Evolutionary conservation across 2,888 invertebrate species (phyloP), one percentile per base, ranked within the genome.

Genomic region (Calliphora vomitoria): DNA sequence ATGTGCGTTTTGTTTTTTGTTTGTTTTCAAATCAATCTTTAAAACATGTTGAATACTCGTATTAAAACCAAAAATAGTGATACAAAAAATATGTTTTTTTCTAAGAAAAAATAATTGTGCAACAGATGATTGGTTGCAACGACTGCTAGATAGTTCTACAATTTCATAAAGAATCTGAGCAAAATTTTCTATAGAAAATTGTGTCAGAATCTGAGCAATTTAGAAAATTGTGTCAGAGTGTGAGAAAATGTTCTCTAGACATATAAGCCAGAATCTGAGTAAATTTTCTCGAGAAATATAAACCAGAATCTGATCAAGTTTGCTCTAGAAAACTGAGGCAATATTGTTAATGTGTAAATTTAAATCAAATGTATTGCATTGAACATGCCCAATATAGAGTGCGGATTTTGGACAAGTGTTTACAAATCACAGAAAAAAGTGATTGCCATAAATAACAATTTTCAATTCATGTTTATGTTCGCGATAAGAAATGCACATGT

Each of bases 401-500:
- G 44, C n/a, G 15, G 25, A n/a, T 50, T 68, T 68, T 68, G 68
- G 44, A 81, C 79, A 79, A 86, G 74, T 82, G 82, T 66, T 78
- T 78, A 72, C 82, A 86, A 82, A 75, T 85, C 79, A 69, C 69
- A 75, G 78, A 68, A 71, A 69, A 86, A 86, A 53, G 53, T 60
- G 44, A 60, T 66, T 76, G 81, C 81, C 80, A 84, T 87, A 83
- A 83, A 87, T 62, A 87, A 81, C 75, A 83, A 81, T 87, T 83
- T 84, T 84, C 58, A 35, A 81, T 81, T 81, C 80, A 66, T 81
- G 87, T 84, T 87, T 71, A 76, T 87, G 87, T 84, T 72, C 18
- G 58, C 76, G 83, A 85, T 85, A 81, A 85, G 80, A 85, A 85
- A 81, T 83, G 86, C 83, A 80, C 83, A 80, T 83, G 80, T 81